phyloP scores from a whole-genome alignment of 2,888 invertebrate species.

The Cheilosia scutellata region DNA sequence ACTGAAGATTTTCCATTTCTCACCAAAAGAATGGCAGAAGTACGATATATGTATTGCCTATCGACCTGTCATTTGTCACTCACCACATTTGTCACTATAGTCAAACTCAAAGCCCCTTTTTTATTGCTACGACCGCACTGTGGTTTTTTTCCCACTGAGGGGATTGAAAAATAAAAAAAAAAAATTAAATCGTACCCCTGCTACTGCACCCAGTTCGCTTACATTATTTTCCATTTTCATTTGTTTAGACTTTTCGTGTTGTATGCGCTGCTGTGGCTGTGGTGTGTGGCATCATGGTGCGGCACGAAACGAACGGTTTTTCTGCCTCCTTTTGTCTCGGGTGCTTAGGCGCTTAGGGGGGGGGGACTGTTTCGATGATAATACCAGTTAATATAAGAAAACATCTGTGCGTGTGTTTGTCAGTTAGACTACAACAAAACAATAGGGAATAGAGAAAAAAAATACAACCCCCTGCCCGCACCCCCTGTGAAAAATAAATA shows the following conservation, averaged over 20 bases:
- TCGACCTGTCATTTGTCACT: no score
- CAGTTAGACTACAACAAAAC: background rate
- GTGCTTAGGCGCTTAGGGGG: conserved; percentile 1
- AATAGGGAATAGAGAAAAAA: conserved; percentile 11
- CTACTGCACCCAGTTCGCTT: conserved; percentile 46
- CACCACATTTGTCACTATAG: no score
- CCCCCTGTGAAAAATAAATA: conserved; percentile 44
- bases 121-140: background rate
- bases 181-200: background rate
- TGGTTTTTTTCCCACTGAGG: background rate
- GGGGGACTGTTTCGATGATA: conserved; percentile 29
- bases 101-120: no score
- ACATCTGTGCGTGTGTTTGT: conserved; percentile 38
- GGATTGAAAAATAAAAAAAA: background rate
- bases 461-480: conserved; percentile 20
- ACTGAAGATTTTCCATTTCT: no score
- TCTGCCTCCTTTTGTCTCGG: conserved; percentile 29
- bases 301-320: background rate
- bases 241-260: conserved; percentile 65
- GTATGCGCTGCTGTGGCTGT: conserved; percentile 27
- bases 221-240: conserved; percentile 71
- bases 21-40: no score
- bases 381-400: conserved; percentile 60
- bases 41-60: no score
- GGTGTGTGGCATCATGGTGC: conserved; percentile 24